Conservation (phyloP, 2,888 invertebrate genomes). For the Diogma glabrata region DNA sequence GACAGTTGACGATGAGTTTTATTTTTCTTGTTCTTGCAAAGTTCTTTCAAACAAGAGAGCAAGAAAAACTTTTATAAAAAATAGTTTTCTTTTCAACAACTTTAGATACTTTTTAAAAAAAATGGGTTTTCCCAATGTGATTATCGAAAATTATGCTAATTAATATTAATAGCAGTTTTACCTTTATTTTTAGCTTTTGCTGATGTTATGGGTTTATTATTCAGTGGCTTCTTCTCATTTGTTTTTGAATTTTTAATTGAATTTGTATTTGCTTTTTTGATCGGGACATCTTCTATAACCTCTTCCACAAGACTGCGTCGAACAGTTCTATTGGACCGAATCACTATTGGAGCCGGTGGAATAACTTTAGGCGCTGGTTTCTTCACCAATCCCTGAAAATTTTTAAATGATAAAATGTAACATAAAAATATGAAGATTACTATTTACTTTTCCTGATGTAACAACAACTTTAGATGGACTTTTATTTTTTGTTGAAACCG, state of each 20-base stretch:
- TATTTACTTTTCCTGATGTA: background rate
- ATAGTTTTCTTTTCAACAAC: too few species aligned
- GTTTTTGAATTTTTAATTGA: background rate
- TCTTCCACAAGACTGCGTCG: background rate
- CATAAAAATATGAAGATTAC: too few species aligned
- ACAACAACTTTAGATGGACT: background rate
- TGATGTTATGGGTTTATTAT: background rate
- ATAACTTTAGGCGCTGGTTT: background rate
- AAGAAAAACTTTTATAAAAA: too few species aligned
- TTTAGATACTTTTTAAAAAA: too few species aligned
- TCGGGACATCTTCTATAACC: background rate
- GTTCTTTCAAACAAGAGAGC: too few species aligned
- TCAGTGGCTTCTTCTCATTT: background rate
- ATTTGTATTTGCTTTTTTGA: background rate
- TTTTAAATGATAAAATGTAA: too few species aligned
- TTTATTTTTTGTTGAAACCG: background rate
- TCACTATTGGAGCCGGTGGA: background rate
- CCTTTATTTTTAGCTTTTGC: slow-evolving; percentile 7
- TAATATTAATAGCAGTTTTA: too few species aligned
- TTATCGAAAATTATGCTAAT: too few species aligned
- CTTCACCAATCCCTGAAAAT: background rate
- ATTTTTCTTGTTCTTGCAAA: too few species aligned
- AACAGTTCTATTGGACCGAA: background rate
- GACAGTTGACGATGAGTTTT: too few species aligned
- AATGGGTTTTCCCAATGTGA: too few species aligned